phyloP scores from a whole-genome alignment of 37 sponge, comb jelly and placozoan species.

The Ephydatia muelleri region DNA sequence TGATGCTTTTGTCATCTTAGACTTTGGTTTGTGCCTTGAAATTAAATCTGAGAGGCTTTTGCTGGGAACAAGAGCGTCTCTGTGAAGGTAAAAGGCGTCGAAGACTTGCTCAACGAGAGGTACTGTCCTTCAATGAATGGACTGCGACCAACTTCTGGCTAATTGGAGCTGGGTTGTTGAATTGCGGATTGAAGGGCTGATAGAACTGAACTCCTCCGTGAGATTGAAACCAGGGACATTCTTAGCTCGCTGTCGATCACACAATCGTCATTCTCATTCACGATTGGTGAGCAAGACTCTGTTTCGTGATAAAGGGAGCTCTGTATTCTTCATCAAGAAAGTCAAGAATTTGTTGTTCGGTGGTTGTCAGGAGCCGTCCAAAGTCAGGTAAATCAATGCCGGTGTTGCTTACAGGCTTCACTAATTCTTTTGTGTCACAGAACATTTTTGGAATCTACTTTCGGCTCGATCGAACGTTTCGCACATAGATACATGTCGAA shows the following conservation, averaged over 20 bases:
- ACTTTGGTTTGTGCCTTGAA: too few species aligned
- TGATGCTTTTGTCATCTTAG: too few species aligned
- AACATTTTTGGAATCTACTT: neutral
- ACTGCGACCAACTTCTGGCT: neutral
- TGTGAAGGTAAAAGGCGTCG: too few species aligned
- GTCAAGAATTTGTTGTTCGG: constrained; percentile 14
- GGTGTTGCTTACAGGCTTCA: constrained; percentile 11
- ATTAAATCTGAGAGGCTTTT: too few species aligned
- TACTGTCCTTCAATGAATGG: too few species aligned
- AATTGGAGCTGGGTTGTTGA: constrained; percentile 34
- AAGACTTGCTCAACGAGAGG: too few species aligned
- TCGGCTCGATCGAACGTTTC: constrained; percentile 21
- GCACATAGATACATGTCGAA: constrained; percentile 30
- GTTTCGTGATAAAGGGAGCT: constrained; percentile 19
- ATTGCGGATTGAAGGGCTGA: constrained; percentile 15
- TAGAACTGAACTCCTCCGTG: constrained; percentile 9
- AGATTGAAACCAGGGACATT: neutral
- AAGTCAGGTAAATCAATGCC: constrained; percentile 20
- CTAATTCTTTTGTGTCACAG: neutral
- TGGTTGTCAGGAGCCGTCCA: constrained; percentile 35
- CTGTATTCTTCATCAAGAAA: constrained; percentile 53
- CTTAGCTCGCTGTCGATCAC: constrained; percentile 13
- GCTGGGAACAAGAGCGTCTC: too few species aligned
- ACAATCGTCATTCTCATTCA: neutral
- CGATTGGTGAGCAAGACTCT: neutral